These are phyloP conservation scores for Thymallus thymallus DNA, from an alignment of 2,113 vertebrate genomes.

Conservation along the genomic window DNA sequence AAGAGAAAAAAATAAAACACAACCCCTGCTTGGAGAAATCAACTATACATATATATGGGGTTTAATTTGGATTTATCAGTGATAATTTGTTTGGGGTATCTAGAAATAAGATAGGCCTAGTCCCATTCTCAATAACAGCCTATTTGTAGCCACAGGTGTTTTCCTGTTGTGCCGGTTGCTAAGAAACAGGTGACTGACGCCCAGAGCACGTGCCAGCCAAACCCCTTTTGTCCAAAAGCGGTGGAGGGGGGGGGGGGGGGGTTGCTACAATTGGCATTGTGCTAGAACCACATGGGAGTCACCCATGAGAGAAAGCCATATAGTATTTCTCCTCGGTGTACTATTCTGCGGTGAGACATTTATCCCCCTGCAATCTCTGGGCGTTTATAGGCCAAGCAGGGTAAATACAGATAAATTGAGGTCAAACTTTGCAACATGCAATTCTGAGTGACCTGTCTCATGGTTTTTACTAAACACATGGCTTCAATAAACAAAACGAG, in stretches of 20 bases:
- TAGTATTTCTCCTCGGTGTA: background rate
- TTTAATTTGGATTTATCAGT: background rate
- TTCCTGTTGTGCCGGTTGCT: conserved; percentile 77
- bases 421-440: background rate
- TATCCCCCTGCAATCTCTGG: background rate
- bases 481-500: background rate
- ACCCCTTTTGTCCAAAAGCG: conserved; percentile 68
- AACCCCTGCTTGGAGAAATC: too few species aligned
- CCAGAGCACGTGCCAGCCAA: conserved; percentile 71
- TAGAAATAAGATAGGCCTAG: conserved; percentile 15
- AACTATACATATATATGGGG: background rate
- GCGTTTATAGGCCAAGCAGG: background rate
- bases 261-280: background rate
- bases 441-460: background rate
- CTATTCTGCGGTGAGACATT: background rate
- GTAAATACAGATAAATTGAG: background rate
- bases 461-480: background rate
- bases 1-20: too few species aligned
- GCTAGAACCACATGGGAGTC: conserved; percentile 23
- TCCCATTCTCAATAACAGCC: conserved; percentile 38
- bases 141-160: conserved; percentile 76
- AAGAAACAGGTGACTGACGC: conserved; percentile 77
- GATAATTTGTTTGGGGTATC: conserved; percentile 22
- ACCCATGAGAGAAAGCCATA: conserved; percentile 16
- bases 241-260: conserved; percentile 19